phyloP scores from a whole-genome alignment of 1,140 invertebrate species.

The Centruroides sculpturatus region DNA sequence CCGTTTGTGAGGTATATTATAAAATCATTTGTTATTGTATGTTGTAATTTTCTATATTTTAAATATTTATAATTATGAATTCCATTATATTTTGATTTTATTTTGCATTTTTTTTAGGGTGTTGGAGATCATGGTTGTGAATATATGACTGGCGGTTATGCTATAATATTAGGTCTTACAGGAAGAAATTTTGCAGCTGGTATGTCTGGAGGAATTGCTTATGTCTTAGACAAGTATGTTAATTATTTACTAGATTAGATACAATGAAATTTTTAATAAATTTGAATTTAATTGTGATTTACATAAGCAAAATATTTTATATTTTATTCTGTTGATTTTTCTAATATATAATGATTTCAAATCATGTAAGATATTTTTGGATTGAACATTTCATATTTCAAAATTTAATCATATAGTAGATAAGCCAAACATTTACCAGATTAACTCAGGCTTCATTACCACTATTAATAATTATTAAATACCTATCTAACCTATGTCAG shows the following conservation, averaged over 20 bases:
- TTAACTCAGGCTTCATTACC: too few relatives aligned
- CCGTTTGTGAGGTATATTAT: constrained; percentile 52
- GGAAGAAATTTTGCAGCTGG: constrained; percentile 97
- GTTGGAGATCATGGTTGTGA: constrained; percentile 99
- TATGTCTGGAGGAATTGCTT: constrained; percentile 96
- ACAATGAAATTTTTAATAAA: too few relatives aligned
- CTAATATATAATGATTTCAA: too few relatives aligned
- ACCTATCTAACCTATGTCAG: too few relatives aligned
- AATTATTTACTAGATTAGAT: background rate
- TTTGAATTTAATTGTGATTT: too few relatives aligned
- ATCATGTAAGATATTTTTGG: too few relatives aligned
- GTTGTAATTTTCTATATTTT: background rate
- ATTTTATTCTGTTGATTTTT: too few relatives aligned
- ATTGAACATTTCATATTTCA: too few relatives aligned
- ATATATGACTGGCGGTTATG: constrained; percentile 95
- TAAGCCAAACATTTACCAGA: too few relatives aligned
- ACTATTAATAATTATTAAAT: too few relatives aligned
- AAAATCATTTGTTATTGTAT: background rate
- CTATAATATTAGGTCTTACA: constrained; percentile 78
- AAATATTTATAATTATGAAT: background rate
- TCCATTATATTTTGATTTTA: background rate
- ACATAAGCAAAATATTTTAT: too few relatives aligned
- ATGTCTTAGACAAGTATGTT: constrained; percentile 78
- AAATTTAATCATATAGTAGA: too few relatives aligned
- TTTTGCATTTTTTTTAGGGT: constrained; percentile 38